Base-by-base conservation (phyloP, 2,113 vertebrate species). In the Rhinogobius similis region DNA sequence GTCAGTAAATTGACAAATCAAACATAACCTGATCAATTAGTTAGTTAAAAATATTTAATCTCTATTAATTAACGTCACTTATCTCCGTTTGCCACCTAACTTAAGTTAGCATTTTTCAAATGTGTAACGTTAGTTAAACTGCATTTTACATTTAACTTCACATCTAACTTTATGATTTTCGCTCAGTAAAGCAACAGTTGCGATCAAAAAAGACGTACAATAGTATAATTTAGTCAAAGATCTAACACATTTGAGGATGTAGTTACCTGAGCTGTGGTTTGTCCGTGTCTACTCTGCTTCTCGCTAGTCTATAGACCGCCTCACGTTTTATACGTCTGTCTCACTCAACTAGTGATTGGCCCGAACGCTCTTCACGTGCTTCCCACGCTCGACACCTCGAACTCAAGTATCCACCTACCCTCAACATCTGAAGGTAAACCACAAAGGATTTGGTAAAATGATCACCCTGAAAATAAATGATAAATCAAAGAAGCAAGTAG, bases 181-280 rank as follows among this genome's bases (percentile, higher is more conserved):
- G 39, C 3, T 13, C 39, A 41, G 13, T 0, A 43, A 23, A 64
- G 38, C 14, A 0, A 6, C 14, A 5, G 14, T n/a, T n/a, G n/a
- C n/a, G n/a, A n/a, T n/a, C n/a, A n/a, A n/a, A n/a, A n/a, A n/a
- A n/a, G n/a, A n/a, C n/a, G n/a, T n/a, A n/a, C n/a, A n/a, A n/a
- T n/a, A n/a, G n/a, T n/a, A 26, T 1, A 12, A 0, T 1, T 36
- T n/a, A 1, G 3, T 0, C 9, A 52, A 67, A 1, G 4, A 29
- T 50, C 39, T 10, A 16, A 14, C 11, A 41, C 1, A 5, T 56
- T 20, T 10, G 10, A 23, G 39, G 38, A 65, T 14, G 13, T 55
- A 67, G 24, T 76, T 77, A 89, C 79, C 85, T 82, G 78, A 24
- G 75, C 26, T 41, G 63, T 41, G 65, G 66, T 9, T 67, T 66